Base-by-base conservation (phyloP, 2,113 vertebrate species). In the Antennarius striatus region DNA sequence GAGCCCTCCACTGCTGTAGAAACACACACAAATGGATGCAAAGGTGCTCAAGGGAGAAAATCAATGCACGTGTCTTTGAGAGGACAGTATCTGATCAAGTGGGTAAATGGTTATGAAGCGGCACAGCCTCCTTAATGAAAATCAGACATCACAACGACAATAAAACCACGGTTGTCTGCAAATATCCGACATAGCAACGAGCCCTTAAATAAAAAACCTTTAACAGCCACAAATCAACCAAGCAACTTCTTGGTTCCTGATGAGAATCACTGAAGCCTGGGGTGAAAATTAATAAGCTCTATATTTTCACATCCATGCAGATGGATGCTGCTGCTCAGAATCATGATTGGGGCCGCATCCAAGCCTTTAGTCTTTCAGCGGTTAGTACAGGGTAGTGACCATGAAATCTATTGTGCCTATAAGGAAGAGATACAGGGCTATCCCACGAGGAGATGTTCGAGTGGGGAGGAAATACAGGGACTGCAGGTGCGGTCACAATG, bases 61-160 rank as follows among this genome's bases (percentile, higher is more conserved):
- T 86, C 72, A 81, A 89, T 87, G 81, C 65, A 55, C 22, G 72
- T 65, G 71, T 58, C 65, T 71, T 43, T 17, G 46, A 11, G 45
- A 64, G 59, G 77, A 30, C 64, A 65, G 61, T 36, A 65, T 67
- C 51, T 54, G 58, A 56, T 58, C 67, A 66, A 66, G 63, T 11
- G 12, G 48, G 22, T 72, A 56, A 56, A 65, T 22, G 54, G 48
- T 32, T 61, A 48, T 32, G 50, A 56, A 79, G 59, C 29, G 61
- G 66, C 60, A 68, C 47, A 40, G 14, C 40, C 68, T 13, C 47
- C 15, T 58, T 28, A 60, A 57, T 29, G 60, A 56, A 57, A 17
- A 80, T 22, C 22, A 22, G 48, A 72, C 75, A 75, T 72, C 71
- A 80, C 62, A 22, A 22, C 22, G 22, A 22, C 22, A 22, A 22